Evolutionary conservation across 1,140 invertebrate species (phyloP), one percentile per base, ranked within the genome.

Genomic region (Hydropsyche tenuis): DNA sequence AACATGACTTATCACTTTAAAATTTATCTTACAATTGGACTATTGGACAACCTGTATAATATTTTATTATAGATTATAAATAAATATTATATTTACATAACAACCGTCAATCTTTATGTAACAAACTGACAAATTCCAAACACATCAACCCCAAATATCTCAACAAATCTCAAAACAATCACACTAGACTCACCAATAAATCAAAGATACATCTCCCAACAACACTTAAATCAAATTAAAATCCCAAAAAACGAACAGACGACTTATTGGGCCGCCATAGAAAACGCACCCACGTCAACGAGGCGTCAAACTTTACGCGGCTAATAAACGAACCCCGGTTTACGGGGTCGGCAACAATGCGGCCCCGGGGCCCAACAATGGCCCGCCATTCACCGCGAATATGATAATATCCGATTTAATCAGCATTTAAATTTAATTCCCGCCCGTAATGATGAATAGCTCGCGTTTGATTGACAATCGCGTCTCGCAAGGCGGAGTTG

Each of bases 381-480:
- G 18, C 42, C 9, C 9, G 30, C 20, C 22, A 14, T 37, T 37
- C 37, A 65, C 20, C 20, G 51, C 6, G 43, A 4, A 68, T 68
- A 68, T 73, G 66, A 65, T 69, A 73, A 76, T 76, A 76, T 71
- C 74, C 74, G 74, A 64, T 73, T 69, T 73, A 73, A 75, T 75
- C 74, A 75, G 53, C 71, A 73, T 75, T 75, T 73, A 75, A 75
- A 75, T 75, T 72, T 73, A 72, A 75, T 70, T 75, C 65, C n/a
- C 20, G 11, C 48, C 30, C 70, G 3, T 20, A 48, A 37, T 42
- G 20, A 62, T 37, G 69, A 71, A 62, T 43, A 46, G 30, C 42
- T 56, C 1, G 20, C 23, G 6, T 18, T 65, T 65, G 63, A 65
- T 65, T 65, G 30, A 43, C 27, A 63, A 63, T 63, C 60, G 12